phyloP scores from a whole-genome alignment of 2,888 invertebrate genomes.

The Hoplodrina ambigua region DNA sequence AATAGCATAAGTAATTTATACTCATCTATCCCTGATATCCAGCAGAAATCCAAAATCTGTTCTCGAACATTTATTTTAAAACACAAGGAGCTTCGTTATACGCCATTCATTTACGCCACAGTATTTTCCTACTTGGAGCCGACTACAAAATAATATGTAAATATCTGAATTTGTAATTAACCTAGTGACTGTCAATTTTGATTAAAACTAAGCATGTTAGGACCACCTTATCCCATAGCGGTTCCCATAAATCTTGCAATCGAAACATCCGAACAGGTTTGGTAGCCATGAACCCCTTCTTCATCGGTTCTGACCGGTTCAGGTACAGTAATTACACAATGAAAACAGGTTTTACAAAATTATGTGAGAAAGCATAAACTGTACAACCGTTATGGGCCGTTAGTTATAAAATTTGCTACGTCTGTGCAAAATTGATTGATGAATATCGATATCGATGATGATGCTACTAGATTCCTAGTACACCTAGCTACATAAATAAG shows the following conservation, averaged over 20 bases:
- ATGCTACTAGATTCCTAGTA: neutral
- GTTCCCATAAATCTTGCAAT: constrained; percentile 41
- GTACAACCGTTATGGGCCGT: constrained; percentile 67
- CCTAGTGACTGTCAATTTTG: constrained; percentile 12
- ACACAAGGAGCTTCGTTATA: neutral
- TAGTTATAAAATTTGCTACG: constrained; percentile 53
- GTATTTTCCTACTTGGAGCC: too few relatives aligned
- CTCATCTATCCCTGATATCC: neutral
- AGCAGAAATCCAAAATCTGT: neutral
- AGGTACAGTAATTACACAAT: constrained; percentile 72
- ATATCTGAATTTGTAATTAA: neutral
- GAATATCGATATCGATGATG: constrained; percentile 6
- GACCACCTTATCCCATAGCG: constrained; percentile 1
- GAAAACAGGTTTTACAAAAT: constrained; percentile 77
- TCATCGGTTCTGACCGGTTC: constrained; percentile 70
- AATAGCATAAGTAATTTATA: neutral
- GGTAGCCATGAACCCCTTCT: constrained; percentile 62
- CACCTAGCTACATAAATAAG: neutral
- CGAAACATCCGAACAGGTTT: constrained; percentile 55
- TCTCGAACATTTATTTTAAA: neutral
- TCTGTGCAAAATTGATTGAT: constrained; percentile 41
- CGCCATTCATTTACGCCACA: neutral
- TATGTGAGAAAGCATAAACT: constrained; percentile 73
- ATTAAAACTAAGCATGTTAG: constrained; percentile 5
- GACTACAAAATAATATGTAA: neutral